phyloP scores from a whole-genome alignment of 2,113 vertebrate genomes.

The Anas platyrhynchos region DNA sequence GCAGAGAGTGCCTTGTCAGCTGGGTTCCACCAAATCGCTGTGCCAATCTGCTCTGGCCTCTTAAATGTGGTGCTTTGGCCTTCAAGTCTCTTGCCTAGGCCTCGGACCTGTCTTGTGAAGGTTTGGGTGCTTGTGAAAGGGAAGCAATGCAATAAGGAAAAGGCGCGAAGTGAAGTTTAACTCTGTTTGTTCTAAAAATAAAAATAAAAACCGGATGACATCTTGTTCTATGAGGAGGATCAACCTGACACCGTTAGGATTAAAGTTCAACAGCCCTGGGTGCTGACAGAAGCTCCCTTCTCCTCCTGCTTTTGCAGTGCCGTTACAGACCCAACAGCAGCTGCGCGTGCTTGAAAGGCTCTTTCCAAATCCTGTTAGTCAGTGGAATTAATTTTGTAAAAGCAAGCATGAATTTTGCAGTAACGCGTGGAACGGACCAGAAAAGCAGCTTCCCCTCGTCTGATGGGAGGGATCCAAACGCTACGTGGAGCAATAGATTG shows the following conservation, averaged over 20 bases:
- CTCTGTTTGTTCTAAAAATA: background rate
- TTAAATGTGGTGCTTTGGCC: conserved; percentile 46
- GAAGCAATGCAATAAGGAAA: conserved; percentile 19
- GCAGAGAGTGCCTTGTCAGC: background rate
- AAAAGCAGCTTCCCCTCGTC: background rate
- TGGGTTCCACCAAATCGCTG: background rate
- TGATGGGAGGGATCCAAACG: background rate
- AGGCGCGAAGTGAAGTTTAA: background rate
- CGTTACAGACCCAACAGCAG: background rate
- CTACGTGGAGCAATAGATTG: rapidly evolving
- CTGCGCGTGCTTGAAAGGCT: background rate
- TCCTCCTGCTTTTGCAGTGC: background rate
- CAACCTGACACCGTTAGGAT: background rate
- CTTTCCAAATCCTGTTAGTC: background rate
- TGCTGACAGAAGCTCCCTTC: background rate
- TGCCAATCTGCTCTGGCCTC: background rate
- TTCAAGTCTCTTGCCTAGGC: conserved; percentile 30
- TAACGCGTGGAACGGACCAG: background rate
- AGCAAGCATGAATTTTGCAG: conserved; percentile 37
- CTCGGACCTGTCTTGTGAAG: conserved; percentile 15
- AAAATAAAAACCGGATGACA: background rate
- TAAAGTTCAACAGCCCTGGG: background rate
- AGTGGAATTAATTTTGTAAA: conserved; percentile 43
- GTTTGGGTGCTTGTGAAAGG: background rate
- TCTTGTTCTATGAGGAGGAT: background rate